phyloP scores from a whole-genome alignment of 2,797 vertebrate genomes.

The Spizella passerina region DNA sequence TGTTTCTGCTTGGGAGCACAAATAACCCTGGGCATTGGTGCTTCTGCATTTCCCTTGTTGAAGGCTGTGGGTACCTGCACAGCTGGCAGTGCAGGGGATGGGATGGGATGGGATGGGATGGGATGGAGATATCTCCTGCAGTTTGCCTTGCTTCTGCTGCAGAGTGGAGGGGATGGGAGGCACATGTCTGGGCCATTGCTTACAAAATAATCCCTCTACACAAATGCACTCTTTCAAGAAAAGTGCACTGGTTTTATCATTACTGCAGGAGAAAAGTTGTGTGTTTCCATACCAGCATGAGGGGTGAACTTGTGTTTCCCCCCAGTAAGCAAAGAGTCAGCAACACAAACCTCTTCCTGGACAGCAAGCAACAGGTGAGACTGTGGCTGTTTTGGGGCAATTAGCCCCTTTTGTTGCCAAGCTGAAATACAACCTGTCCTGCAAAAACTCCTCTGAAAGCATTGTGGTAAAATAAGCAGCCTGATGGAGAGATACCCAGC shows the following conservation, averaged over 20 bases:
- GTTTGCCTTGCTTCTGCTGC: background rate
- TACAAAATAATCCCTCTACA: background rate
- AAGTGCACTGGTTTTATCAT: background rate
- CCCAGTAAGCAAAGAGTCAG: background rate
- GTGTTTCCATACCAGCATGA: background rate
- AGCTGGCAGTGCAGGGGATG: background rate
- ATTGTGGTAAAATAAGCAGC: fast-evolving
- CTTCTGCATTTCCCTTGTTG: background rate
- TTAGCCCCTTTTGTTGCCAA: background rate
- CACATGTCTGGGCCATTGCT: background rate
- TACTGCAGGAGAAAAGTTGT: background rate
- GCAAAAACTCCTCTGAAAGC: background rate
- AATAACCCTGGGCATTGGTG: background rate
- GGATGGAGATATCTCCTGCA: background rate
- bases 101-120: background rate
- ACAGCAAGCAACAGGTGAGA: background rate
- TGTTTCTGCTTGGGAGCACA: background rate
- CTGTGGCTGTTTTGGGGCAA: background rate
- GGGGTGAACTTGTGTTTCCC: background rate
- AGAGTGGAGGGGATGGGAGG: background rate
- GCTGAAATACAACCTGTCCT: background rate
- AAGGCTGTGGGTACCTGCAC: fast-evolving
- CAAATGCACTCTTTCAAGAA: background rate
- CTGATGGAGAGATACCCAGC: background rate
- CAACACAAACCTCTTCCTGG: background rate